Base-by-base conservation (phyloP, 1,140 invertebrate genomes). In the Drosophila burlai region DNA sequence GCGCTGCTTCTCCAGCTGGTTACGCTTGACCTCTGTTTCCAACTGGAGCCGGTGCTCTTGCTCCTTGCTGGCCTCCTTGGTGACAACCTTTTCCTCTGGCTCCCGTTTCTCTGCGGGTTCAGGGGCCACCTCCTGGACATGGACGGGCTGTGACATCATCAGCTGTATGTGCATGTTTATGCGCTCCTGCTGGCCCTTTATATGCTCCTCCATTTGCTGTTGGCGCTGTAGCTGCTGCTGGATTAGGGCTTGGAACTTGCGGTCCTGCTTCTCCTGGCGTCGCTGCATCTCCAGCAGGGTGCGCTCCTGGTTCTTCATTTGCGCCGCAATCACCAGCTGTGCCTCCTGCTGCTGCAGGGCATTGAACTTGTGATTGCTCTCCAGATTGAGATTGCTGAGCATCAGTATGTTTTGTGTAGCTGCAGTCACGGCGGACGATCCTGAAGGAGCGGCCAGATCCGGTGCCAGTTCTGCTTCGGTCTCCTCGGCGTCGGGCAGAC, bases 81-180 rank as follows among this genome's bases (percentile, higher is more conserved):
- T 7, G 11, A 55, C 42, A 8, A 69, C 65, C 15, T 50, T 54
- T 2, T 29, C 40, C 4, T 78, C 31, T 31, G 21, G 10, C 15
- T 78, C 46, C 10, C 34, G 21, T 34, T 64, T 50, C 10, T 73
- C 38, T 4, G 13, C 24, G 5, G 18, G 6, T 29, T 24, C 15
- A 34, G 47, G 0, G 0, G 21, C 16, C 3, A 45, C 21, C 26
- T 60, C 50, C 24, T 69, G 75, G 21, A 77, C 46, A 15, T 69
- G 74, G 0, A 74, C 54, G 2, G 93, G 93, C 60, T 94, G 93
- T 0, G 90, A 80, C 77, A 94, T 92, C 74, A 94, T 76, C 15
- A 94, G 74, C 59, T 94, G 93, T 13, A 94, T 93, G 55, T 94
- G 94, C 77, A 93, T 92, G 80, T 94, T 94, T 13, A 94, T 94